Evolutionary conservation across 2,113 vertebrate genomes (phyloP), one percentile per base, ranked within the genome.

Genomic region (Trichomycterus rosablanca): DNA sequence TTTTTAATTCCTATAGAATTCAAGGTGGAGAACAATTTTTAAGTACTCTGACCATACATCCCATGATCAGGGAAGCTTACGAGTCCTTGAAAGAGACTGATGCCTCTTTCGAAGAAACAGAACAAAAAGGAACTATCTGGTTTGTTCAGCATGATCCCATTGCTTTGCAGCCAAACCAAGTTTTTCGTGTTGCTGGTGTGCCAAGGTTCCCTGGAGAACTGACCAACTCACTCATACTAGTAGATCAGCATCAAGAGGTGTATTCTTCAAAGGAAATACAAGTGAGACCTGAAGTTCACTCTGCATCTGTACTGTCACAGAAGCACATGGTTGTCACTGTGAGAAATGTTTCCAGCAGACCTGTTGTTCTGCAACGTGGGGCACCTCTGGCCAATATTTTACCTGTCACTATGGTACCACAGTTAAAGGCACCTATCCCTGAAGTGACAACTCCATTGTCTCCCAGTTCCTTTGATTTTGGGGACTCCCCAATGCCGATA

Each of bases 71-170:
- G 43, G 24, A 72, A 22, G 59, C 55, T 16, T 72, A 40, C 50
- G 64, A 64, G 40, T 32, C 24, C 11, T 35, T 58, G 4, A 20
- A 16, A 11, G 35, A 45, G 4, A 24, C 46, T 19, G 6, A 22
- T n/a, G 20, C 5, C 0, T 11, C 7, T 10, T 8, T 18, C 10
- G 48, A 54, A 4, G n/a, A 53, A 0, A 1, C 22, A 0, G 15
- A 60, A 1, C 49, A 59, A 3, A 11, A 53, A 10, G 59, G 65
- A 57, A 64, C 70, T 9, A 65, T 72, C 7, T 72, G 65, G 55
- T 68, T 59, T 34, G 11, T 57, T 8, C 48, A 55, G 40, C 7
- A 3, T 19, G 40, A 54, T 2, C 12, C 59, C 4, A 16, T 49
- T 3, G 19, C 26, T 10, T 18, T 63, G 14, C 11, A 28, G 8